Evolutionary conservation across 1,140 invertebrate species (phyloP).

Genomic region (Eupeodes corollae): DNA sequence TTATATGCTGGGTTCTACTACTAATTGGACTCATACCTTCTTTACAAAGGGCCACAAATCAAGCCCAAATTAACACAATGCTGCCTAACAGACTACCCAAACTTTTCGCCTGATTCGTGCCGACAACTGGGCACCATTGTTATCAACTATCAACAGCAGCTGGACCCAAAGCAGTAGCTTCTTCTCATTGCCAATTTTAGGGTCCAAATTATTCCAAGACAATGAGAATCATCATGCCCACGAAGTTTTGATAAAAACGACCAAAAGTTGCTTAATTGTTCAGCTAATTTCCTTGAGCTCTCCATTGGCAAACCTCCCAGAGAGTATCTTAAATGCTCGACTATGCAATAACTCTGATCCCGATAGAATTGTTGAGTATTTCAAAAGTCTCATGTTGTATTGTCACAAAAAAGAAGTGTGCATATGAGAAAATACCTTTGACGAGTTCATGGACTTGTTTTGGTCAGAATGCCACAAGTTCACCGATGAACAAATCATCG

Average conservation of each 20-base stretch:
- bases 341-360: background rate
- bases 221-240: conserved; percentile 33
- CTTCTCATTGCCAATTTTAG: background rate
- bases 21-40: too few relatives aligned
- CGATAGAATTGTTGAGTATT: conserved; percentile 26
- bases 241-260: conserved; percentile 19
- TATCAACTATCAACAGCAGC: background rate
- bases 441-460: conserved; percentile 35
- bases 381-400: conserved; percentile 33
- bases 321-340: background rate
- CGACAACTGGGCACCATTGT: background rate
- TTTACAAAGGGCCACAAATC: too few relatives aligned
- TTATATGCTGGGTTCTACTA: too few relatives aligned
- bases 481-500: conserved; percentile 36
- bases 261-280: conserved; percentile 26
- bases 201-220: conserved; percentile 18
- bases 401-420: conserved; percentile 19
- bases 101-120: background rate
- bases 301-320: background rate
- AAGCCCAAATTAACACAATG: background rate
- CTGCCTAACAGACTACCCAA: background rate
- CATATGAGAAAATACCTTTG: conserved; percentile 31
- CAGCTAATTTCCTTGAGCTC: background rate
- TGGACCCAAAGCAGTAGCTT: background rate
- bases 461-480: conserved; percentile 35